Base-by-base conservation (phyloP, 2,797 vertebrate species). In the Hephaestus fuliginosus region DNA sequence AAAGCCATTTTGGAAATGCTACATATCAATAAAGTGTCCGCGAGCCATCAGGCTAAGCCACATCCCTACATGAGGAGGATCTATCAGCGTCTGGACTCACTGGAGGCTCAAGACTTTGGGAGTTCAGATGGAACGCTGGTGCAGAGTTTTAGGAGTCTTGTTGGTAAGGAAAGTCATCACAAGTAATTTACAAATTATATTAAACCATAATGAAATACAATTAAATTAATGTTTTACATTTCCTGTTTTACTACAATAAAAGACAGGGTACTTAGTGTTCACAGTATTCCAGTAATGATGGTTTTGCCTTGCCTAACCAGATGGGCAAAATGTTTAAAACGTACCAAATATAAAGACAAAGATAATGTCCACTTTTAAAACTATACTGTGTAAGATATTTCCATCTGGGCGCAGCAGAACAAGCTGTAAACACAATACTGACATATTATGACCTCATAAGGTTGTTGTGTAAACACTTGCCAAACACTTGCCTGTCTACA, bases 11-110 rank as follows among this genome's bases (percentile, higher is more conserved):
- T 96, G 86, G 95, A 96, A 86, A 95, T 96, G 95, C 80, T 95
- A 1, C 95, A 95, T 56, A 95, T 96, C 62, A 89, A 92, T 41
- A 95, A 93, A 79, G 88, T 96, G 53, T 94, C 93, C 1, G 87
- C 86, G 0, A 93, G 81, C 25, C 92, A 89, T 36, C 89, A 90
- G 74, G 85, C 84, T 7, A 92, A 92, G 81, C 92, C 94, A 1
- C 96, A 96, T 85, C 94, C 95, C 1, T 96, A 96, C 86, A 95
- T 96, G 95, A 95, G 80, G 83, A 90, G 84, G 55, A 70, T 95
- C 63, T 95, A 95, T 43, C 92, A 92, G 82, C 87, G 76, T 0
- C 73, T 95, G 84, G 89, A 91, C 53, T 70, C 88, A 1, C 87
- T 92, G 81, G 92, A 93, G 55, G 73, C 76, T 41, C 88, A 76